These are phyloP conservation scores for Drosophila dunni DNA, from an alignment of 1,140 invertebrate species.

Conservation along the genomic window DNA sequence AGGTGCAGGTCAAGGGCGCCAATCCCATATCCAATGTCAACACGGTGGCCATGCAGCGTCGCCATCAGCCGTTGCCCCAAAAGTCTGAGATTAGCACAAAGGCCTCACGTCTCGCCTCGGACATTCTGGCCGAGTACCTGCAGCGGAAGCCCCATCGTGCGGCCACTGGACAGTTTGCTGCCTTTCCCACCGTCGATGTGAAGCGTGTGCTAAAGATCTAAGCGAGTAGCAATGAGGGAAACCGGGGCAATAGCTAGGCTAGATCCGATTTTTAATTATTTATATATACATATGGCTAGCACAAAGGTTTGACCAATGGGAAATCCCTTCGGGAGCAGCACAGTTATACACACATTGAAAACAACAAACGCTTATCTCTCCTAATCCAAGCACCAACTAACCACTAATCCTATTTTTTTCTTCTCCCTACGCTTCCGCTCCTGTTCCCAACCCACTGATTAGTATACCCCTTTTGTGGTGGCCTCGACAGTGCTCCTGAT, in stretches of 20 bases:
- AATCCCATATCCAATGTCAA: constrained; percentile 37
- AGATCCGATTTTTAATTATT: constrained; percentile 15
- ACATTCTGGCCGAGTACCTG: constrained; percentile 79
- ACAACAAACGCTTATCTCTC: constrained; percentile 4
- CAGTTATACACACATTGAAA: neutral
- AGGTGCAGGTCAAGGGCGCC: constrained; percentile 57
- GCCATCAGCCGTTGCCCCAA: constrained; percentile 63
- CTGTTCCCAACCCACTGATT: neutral
- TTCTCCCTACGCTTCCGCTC: neutral
- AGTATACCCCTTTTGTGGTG: constrained; percentile 22
- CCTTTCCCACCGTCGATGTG: constrained; percentile 82
- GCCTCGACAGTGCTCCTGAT: constrained; percentile 14
- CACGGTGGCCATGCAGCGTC: constrained; percentile 66
- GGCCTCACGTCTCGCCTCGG: constrained; percentile 73
- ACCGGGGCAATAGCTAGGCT: constrained; percentile 53
- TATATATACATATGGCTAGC: constrained; percentile 43
- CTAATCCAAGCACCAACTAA: constrained; percentile 10
- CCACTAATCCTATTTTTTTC: constrained; percentile 24
- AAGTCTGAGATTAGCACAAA: constrained; percentile 68
- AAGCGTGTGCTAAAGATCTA: constrained; percentile 76
- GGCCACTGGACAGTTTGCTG: constrained; percentile 70
- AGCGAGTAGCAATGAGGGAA: constrained; percentile 10
- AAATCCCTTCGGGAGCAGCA: neutral
- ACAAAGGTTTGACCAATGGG: constrained; percentile 31
- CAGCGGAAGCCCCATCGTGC: constrained; percentile 82